Percentiles rank a stretch among this genome's conserved stretches.
These are phyloP conservation scores for Anolis sagrei DNA, from an alignment of 2,113 vertebrate genomes.

Conservation along the genomic window DNA sequence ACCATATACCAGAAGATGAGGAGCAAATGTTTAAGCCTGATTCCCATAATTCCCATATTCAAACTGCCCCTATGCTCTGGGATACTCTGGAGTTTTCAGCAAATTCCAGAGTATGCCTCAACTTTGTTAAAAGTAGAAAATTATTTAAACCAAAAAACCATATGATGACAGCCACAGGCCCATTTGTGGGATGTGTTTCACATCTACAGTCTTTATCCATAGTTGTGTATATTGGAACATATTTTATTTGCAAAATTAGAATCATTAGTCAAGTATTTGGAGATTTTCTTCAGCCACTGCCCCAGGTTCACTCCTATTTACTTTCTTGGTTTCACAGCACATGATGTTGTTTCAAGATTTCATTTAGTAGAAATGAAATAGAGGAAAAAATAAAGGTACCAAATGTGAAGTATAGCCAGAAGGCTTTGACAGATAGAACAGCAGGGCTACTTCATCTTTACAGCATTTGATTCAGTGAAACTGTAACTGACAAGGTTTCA, in stretches of 20 bases:
- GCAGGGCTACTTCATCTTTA: constrained; percentile 74
- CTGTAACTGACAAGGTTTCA: constrained; percentile 75
- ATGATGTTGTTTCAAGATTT: constrained; percentile 72
- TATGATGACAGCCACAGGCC: no score
- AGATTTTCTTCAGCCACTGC: constrained; percentile 66
- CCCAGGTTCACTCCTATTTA: constrained; percentile 69
- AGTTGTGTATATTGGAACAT: constrained; percentile 63
- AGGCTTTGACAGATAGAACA: constrained; percentile 79
- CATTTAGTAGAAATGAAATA: constrained; percentile 80
- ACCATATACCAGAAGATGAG: no score
- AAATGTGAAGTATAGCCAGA: constrained; percentile 79
- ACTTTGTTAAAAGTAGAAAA: no score
- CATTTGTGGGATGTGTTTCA: constrained; percentile 36
- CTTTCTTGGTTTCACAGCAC: constrained; percentile 72
- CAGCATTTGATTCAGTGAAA: constrained; percentile 74
- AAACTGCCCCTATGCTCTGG: no score
- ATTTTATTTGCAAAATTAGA: constrained; percentile 69
- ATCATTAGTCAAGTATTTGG: constrained; percentile 51
- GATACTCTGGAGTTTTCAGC: no score
- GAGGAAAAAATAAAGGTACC: constrained; percentile 79
- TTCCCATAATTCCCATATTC: no score
- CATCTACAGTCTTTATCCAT: constrained; percentile 19
- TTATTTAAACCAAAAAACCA: no score
- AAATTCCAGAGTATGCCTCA: no score
- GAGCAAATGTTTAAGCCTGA: no score